Evolutionary conservation across 2,113 vertebrate species (phyloP).

Genomic region (Cinclus mexicanus): DNA sequence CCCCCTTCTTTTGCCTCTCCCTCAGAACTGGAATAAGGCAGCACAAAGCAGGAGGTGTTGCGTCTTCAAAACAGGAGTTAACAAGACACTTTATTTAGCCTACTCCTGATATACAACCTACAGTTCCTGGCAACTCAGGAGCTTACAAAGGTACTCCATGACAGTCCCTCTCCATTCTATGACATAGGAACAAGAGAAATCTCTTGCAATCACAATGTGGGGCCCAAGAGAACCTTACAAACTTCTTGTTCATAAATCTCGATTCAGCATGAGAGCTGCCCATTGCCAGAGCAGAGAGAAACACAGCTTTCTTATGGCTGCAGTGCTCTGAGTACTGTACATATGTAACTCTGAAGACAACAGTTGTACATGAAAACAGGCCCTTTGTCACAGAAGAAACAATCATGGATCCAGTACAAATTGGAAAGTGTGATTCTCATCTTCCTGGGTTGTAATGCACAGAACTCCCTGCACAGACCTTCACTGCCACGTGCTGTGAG

Average conservation of each 20-base stretch:
- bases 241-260: background rate
- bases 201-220: background rate
- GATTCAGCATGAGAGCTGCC: background rate
- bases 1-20: background rate
- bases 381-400: background rate
- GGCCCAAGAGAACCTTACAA: background rate
- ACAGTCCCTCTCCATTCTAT: background rate
- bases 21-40: background rate
- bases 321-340: background rate
- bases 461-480: background rate
- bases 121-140: background rate
- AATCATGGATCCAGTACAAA: background rate
- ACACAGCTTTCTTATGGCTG: background rate
- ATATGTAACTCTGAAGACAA: background rate
- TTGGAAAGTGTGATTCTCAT: accelerated
- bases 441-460: accelerated
- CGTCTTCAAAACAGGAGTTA: background rate
- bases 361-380: background rate
- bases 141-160: background rate
- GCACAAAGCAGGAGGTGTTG: background rate
- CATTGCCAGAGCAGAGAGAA: background rate
- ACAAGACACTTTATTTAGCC: background rate
- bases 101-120: background rate
- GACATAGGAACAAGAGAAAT: background rate
- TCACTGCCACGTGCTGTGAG: background rate